Percentiles rank a stretch among this genome's conserved stretches.
These are phyloP conservation scores for Ischnura elegans DNA, from an alignment of 2,888 invertebrate species.

Conservation along the genomic window DNA sequence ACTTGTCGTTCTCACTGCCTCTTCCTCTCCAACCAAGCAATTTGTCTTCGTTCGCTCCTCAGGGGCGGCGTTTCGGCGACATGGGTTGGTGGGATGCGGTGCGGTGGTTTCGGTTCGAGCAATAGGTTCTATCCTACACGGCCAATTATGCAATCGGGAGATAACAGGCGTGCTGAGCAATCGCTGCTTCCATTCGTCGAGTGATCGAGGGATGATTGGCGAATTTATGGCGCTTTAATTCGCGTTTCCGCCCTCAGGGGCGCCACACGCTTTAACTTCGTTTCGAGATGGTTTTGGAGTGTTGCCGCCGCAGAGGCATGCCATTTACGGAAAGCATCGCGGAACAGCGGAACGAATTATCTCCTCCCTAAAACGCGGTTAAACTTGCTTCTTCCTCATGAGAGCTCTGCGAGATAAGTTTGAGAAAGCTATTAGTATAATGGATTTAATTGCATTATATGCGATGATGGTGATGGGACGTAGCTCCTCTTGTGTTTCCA, in stretches of 20 bases:
- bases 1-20: background rate
- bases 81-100: background rate
- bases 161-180: background rate
- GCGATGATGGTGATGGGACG: background rate
- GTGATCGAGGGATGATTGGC: background rate
- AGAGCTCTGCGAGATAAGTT: background rate
- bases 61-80: too few species aligned
- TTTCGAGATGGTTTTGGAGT: slow-evolving; percentile 1
- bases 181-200: background rate
- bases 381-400: background rate
- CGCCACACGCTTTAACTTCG: background rate
- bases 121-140: background rate
- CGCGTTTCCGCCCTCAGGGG: background rate
- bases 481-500: background rate
- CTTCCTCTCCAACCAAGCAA: background rate
- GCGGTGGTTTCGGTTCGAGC: background rate
- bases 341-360: background rate
- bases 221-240: background rate
- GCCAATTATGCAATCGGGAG: background rate
- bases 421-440: background rate
- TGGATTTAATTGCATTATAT: background rate
- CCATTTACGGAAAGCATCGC: background rate
- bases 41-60: background rate
- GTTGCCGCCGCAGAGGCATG: background rate
- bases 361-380: background rate